A percentile compares a stretch with the other conserved stretches of the same genome.
Evolutionary conservation across 2,797 vertebrate species (phyloP).

Genomic region (Dromococcyx pavoninus): DNA sequence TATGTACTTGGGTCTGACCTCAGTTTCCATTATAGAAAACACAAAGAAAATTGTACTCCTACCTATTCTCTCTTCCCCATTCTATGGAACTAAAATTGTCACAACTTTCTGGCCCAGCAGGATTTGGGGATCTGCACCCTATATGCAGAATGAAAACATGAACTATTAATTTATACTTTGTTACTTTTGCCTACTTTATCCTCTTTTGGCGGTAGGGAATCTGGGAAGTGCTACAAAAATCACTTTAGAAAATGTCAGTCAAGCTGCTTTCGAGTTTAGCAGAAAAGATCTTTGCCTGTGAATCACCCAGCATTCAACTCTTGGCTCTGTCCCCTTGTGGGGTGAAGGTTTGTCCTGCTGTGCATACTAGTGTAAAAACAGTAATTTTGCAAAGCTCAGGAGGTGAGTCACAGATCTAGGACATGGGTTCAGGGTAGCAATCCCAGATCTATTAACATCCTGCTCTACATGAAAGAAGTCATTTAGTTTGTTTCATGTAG

Average conservation of each 20-base stretch:
- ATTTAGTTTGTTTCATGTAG: neutral
- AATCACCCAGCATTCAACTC: neutral
- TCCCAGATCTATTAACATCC: neutral
- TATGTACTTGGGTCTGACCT: neutral
- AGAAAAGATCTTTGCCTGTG: neutral
- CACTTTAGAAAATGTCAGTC: neutral
- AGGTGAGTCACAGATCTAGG: neutral
- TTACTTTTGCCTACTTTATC: fast-evolving
- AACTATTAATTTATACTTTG: neutral
- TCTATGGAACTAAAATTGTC: neutral
- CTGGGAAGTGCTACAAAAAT: neutral
- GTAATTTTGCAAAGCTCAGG: neutral
- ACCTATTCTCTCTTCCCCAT: neutral
- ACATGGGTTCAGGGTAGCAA: neutral
- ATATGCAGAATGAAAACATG: neutral
- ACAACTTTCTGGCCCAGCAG: neutral
- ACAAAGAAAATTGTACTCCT: neutral
- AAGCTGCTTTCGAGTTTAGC: neutral
- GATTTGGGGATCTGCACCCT: neutral
- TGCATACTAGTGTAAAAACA: neutral
- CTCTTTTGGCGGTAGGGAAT: neutral
- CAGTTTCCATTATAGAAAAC: neutral
- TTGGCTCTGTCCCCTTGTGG: neutral
- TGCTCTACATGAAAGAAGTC: neutral
- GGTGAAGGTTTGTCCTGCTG: neutral